Percentiles rank a stretch among this genome's conserved stretches.
phyloP scores from a whole-genome alignment of 2,797 vertebrate genomes.

The Sternotherus odoratus region DNA sequence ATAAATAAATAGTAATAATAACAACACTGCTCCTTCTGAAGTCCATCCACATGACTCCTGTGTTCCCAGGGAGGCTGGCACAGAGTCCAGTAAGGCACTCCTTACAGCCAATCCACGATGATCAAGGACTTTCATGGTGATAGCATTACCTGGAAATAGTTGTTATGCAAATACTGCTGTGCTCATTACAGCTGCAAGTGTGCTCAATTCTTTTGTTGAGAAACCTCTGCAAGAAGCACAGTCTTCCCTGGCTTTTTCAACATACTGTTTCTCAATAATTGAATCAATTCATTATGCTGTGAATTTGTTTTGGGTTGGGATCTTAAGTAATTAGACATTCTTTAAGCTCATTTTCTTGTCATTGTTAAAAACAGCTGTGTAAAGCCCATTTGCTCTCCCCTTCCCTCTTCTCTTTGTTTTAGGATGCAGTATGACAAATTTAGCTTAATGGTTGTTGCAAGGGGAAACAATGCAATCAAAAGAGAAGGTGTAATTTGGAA shows the following conservation, averaged over 20 bases:
- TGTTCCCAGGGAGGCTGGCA: background rate
- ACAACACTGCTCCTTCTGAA: background rate
- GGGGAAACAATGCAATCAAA: background rate
- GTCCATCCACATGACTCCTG: background rate
- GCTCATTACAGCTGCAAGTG: background rate
- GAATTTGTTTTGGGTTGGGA: background rate
- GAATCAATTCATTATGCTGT: rapidly evolving
- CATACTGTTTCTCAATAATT: background rate
- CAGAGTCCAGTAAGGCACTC: background rate
- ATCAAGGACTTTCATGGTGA: background rate
- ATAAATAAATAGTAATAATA: background rate
- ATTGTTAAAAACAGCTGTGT: background rate
- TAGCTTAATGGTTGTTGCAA: background rate
- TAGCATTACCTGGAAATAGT: background rate
- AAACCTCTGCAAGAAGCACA: background rate
- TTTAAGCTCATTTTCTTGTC: background rate
- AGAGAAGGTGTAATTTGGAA: background rate
- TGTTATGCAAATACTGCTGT: background rate
- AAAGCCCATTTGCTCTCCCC: background rate
- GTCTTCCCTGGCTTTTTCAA: background rate
- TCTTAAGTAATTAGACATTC: background rate
- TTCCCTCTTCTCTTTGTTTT: background rate
- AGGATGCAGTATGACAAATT: background rate
- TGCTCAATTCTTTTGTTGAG: background rate
- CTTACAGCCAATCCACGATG: background rate